Base-by-base conservation (phyloP, 1,140 invertebrate species). In the Zaprionus vittiger region DNA sequence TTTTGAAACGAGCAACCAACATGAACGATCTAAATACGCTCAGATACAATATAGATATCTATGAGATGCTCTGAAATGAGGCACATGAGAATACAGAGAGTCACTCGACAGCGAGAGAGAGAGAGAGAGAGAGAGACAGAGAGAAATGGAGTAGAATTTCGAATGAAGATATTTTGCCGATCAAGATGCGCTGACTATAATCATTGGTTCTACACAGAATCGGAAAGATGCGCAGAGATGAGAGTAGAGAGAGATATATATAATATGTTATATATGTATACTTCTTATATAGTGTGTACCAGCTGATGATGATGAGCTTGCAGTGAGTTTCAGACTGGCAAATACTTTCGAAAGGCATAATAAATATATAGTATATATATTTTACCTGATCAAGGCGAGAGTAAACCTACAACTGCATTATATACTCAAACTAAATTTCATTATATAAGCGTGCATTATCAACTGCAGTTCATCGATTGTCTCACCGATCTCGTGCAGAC, bases 391-490 rank as follows among this genome's bases (percentile, higher is more conserved):
- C 73, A 71, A 34, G 49, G 80, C 61, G 64, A 60, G 70, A 80
- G 15, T 34, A 44, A 49, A 84, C 68, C 80, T 84, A 84, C 57
- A 79, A 70, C 60, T 70, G 67, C 55, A 38, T 64, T 44, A 22
- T 67, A 28, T 63, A 26, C 31, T 92, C 62, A 92, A 81, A 92
- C 91, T 92, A 90, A 91, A 92, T 83, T 92, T 92, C 81, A 92
- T 83, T 68, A 92, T 87, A 67, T 92, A 91, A 68, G 89, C 91
- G 80, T 93, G 90, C 86, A 93, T 92, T 70, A 92, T 92, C 66
- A 92, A 64, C 67, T 92, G 91, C 80, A 92, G 68, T 80, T 92
- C 91, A 91, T 92, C 91, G 80, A 92, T 92, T 80, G 90, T 92
- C 81, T 93, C 91, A 91, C 91, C 91, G 81, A 92, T 92, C 84